Conservation (phyloP, 2,797 vertebrate species). For the Platalea minor region DNA sequence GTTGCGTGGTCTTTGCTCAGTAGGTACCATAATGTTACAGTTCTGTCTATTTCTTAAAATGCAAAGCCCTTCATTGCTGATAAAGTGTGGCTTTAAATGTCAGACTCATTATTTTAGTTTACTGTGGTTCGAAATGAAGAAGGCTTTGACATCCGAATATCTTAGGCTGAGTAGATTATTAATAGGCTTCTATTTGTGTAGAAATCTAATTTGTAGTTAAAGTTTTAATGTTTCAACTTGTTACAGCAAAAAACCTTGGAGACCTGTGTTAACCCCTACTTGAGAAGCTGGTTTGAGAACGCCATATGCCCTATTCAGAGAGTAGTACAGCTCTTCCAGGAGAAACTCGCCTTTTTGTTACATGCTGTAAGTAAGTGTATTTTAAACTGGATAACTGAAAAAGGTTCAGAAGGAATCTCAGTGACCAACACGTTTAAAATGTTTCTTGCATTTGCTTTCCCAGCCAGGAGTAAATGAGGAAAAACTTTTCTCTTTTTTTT, state of each 20-base stretch:
- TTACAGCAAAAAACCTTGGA: slow-evolving; percentile 83
- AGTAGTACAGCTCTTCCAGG: slow-evolving; percentile 89
- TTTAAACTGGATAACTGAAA: not conserved
- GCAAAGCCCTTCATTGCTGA: not conserved
- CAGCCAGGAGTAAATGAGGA: not conserved
- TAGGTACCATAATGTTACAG: not conserved
- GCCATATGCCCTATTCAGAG: slow-evolving; percentile 90
- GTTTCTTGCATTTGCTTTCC: not conserved
- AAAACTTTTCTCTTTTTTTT: not conserved
- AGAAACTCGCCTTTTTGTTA: slow-evolving; percentile 85
- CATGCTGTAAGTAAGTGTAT: slow-evolving; percentile 93
- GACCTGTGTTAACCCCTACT: slow-evolving; percentile 78
- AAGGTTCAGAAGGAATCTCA: not conserved
- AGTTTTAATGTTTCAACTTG: not conserved
- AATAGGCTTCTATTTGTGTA: not conserved
- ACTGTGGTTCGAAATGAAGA: not conserved
- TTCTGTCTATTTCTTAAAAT: not conserved
- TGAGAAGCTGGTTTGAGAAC: slow-evolving; percentile 92
- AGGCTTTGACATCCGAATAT: not conserved
- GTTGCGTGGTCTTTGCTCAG: not conserved
- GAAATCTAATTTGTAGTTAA: not conserved
- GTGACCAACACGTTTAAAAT: not conserved
- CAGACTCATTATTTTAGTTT: not conserved
- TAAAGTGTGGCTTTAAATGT: not conserved
- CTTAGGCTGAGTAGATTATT: not conserved